Conservation (phyloP, 53 echinoderm and acorn worm genomes). For the Stichopus horrens region DNA sequence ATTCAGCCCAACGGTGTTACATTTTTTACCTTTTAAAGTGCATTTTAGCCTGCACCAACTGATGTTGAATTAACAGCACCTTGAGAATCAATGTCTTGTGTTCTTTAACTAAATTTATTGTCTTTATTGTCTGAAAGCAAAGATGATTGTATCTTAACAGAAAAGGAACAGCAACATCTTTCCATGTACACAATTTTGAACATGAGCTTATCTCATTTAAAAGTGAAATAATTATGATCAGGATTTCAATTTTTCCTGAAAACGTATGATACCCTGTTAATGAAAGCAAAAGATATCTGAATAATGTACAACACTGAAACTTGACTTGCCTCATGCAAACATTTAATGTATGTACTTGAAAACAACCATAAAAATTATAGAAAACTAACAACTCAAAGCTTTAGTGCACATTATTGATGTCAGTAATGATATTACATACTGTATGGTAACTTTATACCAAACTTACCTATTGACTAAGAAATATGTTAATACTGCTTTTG, state of each 20-base stretch:
- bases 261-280: too few species aligned
- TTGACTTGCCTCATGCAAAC: too few species aligned
- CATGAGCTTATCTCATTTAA: neutral
- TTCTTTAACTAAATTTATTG: neutral
- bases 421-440: too few species aligned
- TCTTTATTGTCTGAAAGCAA: neutral
- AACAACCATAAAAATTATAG: too few species aligned
- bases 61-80: neutral
- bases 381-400: too few species aligned
- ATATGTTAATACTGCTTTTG: neutral
- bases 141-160: neutral
- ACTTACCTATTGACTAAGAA: neutral
- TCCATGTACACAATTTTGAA: neutral
- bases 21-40: neutral
- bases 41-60: neutral
- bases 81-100: neutral
- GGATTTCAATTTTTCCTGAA: neutral
- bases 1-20: neutral
- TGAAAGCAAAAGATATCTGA: too few species aligned
- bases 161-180: neutral
- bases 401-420: too few species aligned
- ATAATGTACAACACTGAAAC: too few species aligned
- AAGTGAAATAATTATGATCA: neutral
- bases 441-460: too few species aligned
- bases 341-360: too few species aligned